Base-by-base conservation (phyloP, 2,113 vertebrate species). In the Aptenodytes forsteri region DNA sequence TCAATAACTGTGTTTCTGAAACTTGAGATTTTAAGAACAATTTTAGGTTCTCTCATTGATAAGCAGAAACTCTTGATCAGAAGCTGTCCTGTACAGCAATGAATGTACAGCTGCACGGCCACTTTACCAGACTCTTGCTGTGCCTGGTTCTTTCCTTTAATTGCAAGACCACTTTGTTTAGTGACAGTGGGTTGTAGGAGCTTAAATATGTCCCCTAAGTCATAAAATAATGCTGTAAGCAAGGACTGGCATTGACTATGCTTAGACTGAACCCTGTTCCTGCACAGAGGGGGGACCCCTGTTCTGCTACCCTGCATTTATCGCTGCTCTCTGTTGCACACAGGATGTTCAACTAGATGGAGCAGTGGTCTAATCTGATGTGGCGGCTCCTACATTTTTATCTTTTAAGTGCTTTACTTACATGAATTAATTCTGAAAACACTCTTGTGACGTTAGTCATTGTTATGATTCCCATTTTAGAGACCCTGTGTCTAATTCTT, bases 391-490 rank as follows among this genome's bases (percentile, higher is more conserved):
- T 94, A 81, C 79, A 9, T 96, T 93, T 97, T 90, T 96, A 40
- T 97, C 89, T 87, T 96, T 73, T 90, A 83, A 96, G 59, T 91
- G 90, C 85, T 96, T 96, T 94, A 86, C 91, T 93, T 94, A 86
- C 59, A 93, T 79, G 85, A 96, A 94, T 97, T 96, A 95, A 93
- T 96, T 97, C 83, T 96, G 92, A 81, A 97, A 96, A 97, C 88
- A 92, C 96, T 93, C 94, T 59, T 90, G 96, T 95, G 96, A 91
- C 22, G 75, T 97, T 97, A 94, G 70, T 96, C 86, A 89, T 97
- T 97, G 97, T 97, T 97, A 90, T 19, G 88, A 97, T 95, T 97
- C 97, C 92, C 95, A 95, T 97, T 97, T 95, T 94, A 93, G 94
- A 97, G 97, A 95, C 88, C 92, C 66, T 86, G 95, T 87, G 94